These are phyloP conservation scores for Sphaeridia pumilis DNA, from an alignment of 2,888 invertebrate species.

Conservation along the genomic window DNA sequence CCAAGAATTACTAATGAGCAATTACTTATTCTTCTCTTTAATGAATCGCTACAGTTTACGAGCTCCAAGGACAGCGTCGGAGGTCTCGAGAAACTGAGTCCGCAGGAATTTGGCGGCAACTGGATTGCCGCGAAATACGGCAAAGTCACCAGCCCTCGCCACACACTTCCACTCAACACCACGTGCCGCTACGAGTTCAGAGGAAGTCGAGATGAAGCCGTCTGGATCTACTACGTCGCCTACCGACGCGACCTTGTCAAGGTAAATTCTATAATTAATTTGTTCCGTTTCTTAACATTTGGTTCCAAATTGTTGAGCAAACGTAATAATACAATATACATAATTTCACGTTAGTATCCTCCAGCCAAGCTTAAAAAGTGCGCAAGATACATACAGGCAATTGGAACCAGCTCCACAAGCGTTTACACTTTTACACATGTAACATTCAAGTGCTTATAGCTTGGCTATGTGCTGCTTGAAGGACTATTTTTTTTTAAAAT, in stretches of 20 bases:
- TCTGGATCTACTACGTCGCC: constrained; percentile 79
- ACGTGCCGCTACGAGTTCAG: constrained; percentile 76
- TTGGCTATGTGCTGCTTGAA: too few species aligned
- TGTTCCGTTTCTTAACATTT: too few species aligned
- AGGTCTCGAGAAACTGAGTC: constrained; percentile 38
- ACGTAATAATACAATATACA: too few species aligned
- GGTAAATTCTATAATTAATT: constrained; percentile 43
- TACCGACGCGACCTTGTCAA: constrained; percentile 70
- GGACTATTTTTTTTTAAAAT: too few species aligned
- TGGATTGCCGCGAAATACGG: constrained; percentile 33
- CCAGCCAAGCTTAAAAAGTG: too few species aligned
- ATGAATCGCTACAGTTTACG: constrained; percentile 42
- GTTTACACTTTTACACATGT: too few species aligned
- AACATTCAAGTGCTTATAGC: too few species aligned
- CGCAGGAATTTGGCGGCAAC: constrained; percentile 34
- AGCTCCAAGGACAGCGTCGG: constrained; percentile 49
- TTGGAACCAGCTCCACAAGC: too few species aligned
- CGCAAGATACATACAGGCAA: too few species aligned
- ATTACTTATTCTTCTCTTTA: constrained; percentile 1
- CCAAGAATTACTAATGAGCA: background rate
- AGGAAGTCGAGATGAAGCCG: constrained; percentile 62
- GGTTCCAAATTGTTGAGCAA: too few species aligned
- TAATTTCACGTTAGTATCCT: too few species aligned
- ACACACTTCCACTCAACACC: constrained; percentile 72
- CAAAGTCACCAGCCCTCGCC: constrained; percentile 48